Evolutionary conservation across 2,888 invertebrate species (phyloP), one percentile per base, ranked within the genome.

Genomic region (Baronia brevicornis): DNA sequence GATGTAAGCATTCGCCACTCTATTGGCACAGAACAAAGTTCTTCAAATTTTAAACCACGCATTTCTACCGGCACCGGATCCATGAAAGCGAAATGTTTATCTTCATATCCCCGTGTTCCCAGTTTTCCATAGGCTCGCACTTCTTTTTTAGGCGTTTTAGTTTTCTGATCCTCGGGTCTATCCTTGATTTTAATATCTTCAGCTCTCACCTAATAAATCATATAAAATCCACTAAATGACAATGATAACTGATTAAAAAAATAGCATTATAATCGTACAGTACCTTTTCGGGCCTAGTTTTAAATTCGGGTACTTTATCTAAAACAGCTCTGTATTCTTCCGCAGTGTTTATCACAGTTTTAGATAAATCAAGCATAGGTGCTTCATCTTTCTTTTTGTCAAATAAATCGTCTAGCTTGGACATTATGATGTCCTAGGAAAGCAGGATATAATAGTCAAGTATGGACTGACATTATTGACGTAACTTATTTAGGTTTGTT

Each of bases 1-100:
- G 93, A 91, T 6, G 96, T 96, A 34, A 96, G 82, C 96, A 96
- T 96, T 67, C 92, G 89, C 96, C 96, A 96, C 61, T 95, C 94
- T 40, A 96, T 96, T 18, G 93, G 90, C 8, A 96, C 94, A 5
- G 90, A 87, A 51, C 93, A 93, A 27, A 96, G 77, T 52, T 96
- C 95, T 26, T 89, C 88, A 49, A 94, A 86, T 55, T 90, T 89
- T 21, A 93, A 80, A 5, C 85, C 84, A 48, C 86, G 87, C 95
- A 96, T 95, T 66, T 95, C 94, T 0, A 86, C 79, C 2, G 96
- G 95, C 42, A 94, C 84, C 0, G 96, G 95, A 72, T 96, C 91
- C 51, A 87, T 84, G 47, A 88, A 89, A 1, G 68, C 72, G 36
- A 75, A 85, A 12, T 84, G 69, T 47, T 84, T 84, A 44, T 82